These are phyloP conservation scores for Pseudopodoces humilis DNA, from an alignment of 2,113 vertebrate species.

Conservation along the genomic window DNA sequence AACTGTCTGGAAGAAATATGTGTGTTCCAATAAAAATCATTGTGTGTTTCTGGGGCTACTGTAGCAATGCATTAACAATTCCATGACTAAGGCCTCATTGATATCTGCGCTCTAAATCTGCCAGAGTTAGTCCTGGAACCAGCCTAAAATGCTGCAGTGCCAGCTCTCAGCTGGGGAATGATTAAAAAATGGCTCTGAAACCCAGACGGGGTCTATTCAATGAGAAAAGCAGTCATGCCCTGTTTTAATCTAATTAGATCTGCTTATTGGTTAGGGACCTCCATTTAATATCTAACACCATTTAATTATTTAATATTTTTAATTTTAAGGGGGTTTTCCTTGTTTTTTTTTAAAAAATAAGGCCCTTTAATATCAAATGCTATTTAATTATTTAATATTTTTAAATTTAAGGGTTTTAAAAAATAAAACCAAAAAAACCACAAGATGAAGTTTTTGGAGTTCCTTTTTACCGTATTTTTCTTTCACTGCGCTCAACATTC, in stretches of 20 bases:
- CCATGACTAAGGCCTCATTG: background rate
- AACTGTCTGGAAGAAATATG: background rate
- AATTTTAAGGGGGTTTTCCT: background rate
- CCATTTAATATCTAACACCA: background rate
- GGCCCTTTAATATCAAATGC: background rate
- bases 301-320: background rate
- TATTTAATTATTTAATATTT: background rate
- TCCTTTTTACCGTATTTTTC: background rate
- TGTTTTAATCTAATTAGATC: background rate
- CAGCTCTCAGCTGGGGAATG: background rate
- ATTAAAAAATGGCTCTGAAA: background rate
- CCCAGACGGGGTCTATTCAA: rapidly evolving
- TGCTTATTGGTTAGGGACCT: background rate
- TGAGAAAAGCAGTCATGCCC: background rate
- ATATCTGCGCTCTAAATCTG: background rate
- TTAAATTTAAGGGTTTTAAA: background rate
- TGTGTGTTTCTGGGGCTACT: background rate
- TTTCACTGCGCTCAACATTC: background rate
- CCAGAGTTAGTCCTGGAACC: background rate
- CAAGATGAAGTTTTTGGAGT: background rate
- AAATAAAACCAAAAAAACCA: background rate
- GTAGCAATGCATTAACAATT: background rate
- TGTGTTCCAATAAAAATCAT: background rate
- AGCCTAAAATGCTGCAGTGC: background rate
- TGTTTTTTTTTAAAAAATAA: no score